A percentile compares a stretch with the other conserved stretches of the same genome.
Conservation (phyloP, 2,113 vertebrate species). For the Numenius arquata region DNA sequence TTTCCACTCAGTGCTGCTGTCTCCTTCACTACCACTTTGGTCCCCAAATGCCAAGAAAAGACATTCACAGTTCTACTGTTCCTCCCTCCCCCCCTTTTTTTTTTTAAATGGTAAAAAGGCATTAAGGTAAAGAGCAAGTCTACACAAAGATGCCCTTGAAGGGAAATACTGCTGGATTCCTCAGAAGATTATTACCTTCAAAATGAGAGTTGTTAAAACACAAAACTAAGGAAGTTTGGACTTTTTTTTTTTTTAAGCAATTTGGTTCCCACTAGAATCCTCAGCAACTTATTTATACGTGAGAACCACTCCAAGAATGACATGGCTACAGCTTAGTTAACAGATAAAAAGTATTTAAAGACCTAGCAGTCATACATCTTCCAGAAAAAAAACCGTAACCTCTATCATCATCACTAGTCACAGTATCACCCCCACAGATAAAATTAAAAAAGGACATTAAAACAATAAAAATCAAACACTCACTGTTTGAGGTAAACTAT, state of each 20-base stretch:
- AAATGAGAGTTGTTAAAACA: neutral
- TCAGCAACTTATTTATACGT: neutral
- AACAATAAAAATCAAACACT: neutral
- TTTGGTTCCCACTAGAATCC: neutral
- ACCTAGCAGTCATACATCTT: neutral
- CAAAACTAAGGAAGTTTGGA: neutral
- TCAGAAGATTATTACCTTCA: neutral
- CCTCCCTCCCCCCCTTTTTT: neutral
- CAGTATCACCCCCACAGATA: neutral
- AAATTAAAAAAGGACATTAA: neutral
- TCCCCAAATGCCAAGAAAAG: neutral
- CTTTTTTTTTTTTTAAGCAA: neutral
- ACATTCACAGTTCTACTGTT: neutral
- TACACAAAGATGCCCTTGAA: neutral
- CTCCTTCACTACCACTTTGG: neutral
- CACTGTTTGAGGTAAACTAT: neutral
- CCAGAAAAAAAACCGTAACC: neutral
- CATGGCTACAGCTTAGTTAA: neutral
- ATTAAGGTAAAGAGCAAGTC: neutral
- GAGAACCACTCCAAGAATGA: neutral
- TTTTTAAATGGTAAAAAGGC: neutral
- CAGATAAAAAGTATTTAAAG: neutral
- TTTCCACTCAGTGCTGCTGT: neutral
- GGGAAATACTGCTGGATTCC: neutral
- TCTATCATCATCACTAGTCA: neutral